Conservation (phyloP, 2,797 vertebrate genomes). For the Lophura swinhoii region DNA sequence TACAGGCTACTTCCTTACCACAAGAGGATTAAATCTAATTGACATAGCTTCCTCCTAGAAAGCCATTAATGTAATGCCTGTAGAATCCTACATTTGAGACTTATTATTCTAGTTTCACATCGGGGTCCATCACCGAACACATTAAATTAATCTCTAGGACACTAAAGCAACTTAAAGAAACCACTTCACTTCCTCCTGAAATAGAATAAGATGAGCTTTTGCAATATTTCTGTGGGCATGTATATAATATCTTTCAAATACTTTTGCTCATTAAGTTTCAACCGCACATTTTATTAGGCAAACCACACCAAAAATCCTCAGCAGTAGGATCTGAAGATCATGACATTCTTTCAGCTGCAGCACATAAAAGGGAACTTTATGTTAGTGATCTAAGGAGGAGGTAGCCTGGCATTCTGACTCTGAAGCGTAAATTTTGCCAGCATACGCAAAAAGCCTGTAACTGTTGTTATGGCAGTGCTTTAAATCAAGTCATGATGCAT, state of each 20-base stretch:
- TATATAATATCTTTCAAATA: background rate
- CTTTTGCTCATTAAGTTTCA: background rate
- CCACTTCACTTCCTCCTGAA: conserved; percentile 10
- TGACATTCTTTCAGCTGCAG: background rate
- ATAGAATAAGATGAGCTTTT: background rate
- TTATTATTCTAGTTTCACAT: background rate
- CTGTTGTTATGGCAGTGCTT: background rate
- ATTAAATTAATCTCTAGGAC: conserved; percentile 6
- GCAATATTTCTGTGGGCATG: background rate
- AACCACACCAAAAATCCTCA: background rate
- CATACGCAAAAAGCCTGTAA: background rate
- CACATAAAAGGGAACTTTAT: background rate
- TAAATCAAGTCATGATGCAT: background rate
- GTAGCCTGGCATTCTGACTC: background rate
- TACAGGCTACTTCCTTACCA: background rate
- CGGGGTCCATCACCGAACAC: background rate
- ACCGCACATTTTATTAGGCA: background rate
- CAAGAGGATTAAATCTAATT: background rate
- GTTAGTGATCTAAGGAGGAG: background rate
- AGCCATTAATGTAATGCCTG: background rate
- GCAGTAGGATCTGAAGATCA: background rate
- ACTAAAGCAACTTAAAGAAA: conserved; percentile 20
- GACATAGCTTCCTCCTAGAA: background rate
- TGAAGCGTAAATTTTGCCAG: background rate
- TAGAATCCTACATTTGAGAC: background rate